phyloP scores from a whole-genome alignment of 1,140 invertebrate genomes.

The Drosophila suzukii region DNA sequence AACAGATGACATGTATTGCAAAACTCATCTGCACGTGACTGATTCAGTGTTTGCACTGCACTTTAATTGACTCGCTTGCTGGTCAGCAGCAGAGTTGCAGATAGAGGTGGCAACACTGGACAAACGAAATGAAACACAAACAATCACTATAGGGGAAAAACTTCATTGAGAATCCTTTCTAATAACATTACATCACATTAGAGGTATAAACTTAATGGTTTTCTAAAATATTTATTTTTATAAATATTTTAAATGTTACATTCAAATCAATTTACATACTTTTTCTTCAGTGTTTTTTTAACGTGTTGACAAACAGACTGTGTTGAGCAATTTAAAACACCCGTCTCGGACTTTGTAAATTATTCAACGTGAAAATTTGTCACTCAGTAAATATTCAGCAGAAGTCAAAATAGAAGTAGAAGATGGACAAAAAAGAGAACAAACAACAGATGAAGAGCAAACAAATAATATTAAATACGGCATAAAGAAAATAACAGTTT shows the following conservation, averaged over 20 bases:
- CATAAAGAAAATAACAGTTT: background rate
- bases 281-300: slow-evolving; percentile 6
- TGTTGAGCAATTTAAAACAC: slow-evolving; percentile 23
- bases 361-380: slow-evolving; percentile 25
- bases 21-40: slow-evolving; percentile 30
- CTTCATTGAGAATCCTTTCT: background rate
- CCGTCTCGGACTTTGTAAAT: slow-evolving; percentile 15
- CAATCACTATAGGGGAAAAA: background rate
- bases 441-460: background rate
- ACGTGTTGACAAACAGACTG: slow-evolving; percentile 3
- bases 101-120: slow-evolving; percentile 7
- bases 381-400: slow-evolving; percentile 20
- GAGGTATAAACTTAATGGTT: too few relatives aligned
- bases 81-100: slow-evolving; percentile 9
- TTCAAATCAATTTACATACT: background rate
- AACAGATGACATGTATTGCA: background rate
- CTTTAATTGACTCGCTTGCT: slow-evolving; percentile 39
- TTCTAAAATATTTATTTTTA: too few relatives aligned
- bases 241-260: too few relatives aligned
- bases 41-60: slow-evolving; percentile 33
- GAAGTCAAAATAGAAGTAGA: slow-evolving; percentile 10
- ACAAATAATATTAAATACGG: background rate
- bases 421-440: background rate
- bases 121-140: background rate
- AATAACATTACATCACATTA: background rate